Percentiles rank a stretch among this genome's conserved stretches.
phyloP scores from a whole-genome alignment of 1,140 invertebrate genomes.

The Varroa destructor region DNA sequence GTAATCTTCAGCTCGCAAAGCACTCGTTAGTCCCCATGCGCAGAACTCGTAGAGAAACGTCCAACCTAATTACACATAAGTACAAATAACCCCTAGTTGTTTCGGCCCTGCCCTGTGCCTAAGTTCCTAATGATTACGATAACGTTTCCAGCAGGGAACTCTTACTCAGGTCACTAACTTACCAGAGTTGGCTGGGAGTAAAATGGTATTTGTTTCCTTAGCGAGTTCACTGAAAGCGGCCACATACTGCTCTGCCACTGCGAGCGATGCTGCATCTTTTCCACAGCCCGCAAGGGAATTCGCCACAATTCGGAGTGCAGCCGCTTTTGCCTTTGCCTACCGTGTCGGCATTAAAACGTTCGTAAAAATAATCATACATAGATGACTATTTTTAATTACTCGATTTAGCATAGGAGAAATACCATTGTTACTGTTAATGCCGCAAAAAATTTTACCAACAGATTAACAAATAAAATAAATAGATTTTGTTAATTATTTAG shows the following conservation, averaged over 20 bases:
- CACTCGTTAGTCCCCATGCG: not conserved
- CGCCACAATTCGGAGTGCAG: not conserved
- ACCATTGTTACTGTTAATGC: too few relatives aligned
- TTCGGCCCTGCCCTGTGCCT: too few relatives aligned
- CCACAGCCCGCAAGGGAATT: slow-evolving; percentile 45
- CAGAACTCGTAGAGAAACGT: too few relatives aligned
- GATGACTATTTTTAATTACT: too few relatives aligned
- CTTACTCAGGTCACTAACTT: slow-evolving; percentile 44
- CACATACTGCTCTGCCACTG: slow-evolving; percentile 88
- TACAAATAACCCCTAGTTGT: too few relatives aligned
- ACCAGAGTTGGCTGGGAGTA: slow-evolving; percentile 74
- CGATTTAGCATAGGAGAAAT: not conserved
- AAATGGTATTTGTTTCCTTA: slow-evolving; percentile 81
- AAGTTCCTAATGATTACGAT: too few relatives aligned
- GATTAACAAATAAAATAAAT: too few relatives aligned
- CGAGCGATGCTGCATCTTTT: slow-evolving; percentile 73
- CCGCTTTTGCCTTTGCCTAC: slow-evolving; percentile 11
- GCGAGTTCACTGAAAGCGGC: slow-evolving; percentile 81
- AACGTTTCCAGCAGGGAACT: too few relatives aligned
- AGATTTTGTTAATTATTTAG: too few relatives aligned
- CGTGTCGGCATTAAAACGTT: slow-evolving; percentile 17
- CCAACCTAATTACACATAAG: too few relatives aligned
- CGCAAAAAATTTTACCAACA: too few relatives aligned
- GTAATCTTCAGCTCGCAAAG: slow-evolving; percentile 37
- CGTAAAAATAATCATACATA: not conserved